These are phyloP conservation scores for Todiramphus chloris DNA, from an alignment of 2,113 vertebrate species.

Conservation along the genomic window DNA sequence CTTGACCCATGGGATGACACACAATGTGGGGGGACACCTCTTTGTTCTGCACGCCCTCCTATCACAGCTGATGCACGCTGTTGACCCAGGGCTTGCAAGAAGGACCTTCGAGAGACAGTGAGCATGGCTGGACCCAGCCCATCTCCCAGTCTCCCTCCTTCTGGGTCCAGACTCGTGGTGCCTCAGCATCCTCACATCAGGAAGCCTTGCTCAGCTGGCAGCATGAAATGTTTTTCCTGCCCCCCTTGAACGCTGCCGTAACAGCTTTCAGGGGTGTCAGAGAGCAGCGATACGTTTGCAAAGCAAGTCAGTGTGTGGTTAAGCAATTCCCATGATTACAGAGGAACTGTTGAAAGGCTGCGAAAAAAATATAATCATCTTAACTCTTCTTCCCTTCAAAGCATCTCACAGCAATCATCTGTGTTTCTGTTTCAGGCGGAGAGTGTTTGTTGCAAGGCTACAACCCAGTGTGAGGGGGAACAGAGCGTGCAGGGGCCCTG, in stretches of 20 bases:
- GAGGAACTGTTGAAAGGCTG: neutral
- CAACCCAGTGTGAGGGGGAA: accelerated
- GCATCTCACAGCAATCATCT: neutral
- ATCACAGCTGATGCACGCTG: accelerated
- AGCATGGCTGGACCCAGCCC: neutral
- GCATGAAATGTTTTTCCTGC: neutral
- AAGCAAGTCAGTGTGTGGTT: neutral
- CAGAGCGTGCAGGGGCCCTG: neutral
- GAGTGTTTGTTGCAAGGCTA: neutral
- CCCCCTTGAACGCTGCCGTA: neutral
- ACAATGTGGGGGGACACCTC: neutral
- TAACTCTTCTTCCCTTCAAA: neutral
- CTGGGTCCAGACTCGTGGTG: accelerated
- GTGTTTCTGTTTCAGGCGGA: neutral
- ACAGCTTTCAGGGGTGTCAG: neutral
- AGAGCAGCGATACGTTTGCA: neutral
- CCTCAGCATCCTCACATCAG: neutral
- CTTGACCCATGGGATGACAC: neutral
- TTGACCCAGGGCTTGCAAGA: neutral
- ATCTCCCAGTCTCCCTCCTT: neutral
- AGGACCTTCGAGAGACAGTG: neutral
- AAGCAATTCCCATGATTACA: neutral
- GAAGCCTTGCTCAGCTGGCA: neutral
- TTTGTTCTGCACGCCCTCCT: neutral
- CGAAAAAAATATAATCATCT: neutral